Base-by-base conservation (phyloP, 2,888 invertebrate genomes). In the Cryptocephalus primarius region DNA sequence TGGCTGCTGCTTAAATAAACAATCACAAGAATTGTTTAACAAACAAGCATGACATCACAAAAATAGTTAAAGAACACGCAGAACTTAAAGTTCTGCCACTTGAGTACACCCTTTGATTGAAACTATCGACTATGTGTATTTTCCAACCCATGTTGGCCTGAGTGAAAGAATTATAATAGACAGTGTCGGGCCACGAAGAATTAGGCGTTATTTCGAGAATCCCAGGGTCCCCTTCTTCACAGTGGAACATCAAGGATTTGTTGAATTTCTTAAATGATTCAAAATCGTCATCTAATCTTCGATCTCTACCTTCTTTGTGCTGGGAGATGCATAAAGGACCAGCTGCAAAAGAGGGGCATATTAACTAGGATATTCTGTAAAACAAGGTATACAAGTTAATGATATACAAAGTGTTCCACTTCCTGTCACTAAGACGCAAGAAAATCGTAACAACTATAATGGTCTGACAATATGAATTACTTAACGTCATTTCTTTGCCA, bases 101-200 rank as follows among this genome's bases (percentile, higher is more conserved):
- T 8, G 52, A 54, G 12, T 44, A 39, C 6, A 45, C 10, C 44
- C 57, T 48, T 44, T 58, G 74, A 40, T 70, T 72, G 64, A 82
- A 85, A 45, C 78, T 83, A 70, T 95, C 93, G 45, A 94, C 85
- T 22, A 95, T 79, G 69, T 86, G 85, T 63, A 95, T 91, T 68
- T 89, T 89, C 77, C 91, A 93, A 50, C 95, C 95, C 91, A 95
- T 94, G 71, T 93, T 90, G 31, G 87, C 80, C 61, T 91, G 91
- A 4, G 90, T 88, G 71, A 89, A 94, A 49, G 92, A 92, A 73
- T 95, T 87, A 68, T 91, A 91, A 71, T 93, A 95, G 14, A 95
- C 89, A 32, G 80, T 73, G 69, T 94, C 92, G 0, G 95, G 94
- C 86, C 92, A 92, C 2, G 88, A 80, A 40, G 85, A 78, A 68